A percentile compares a stretch with the other conserved stretches of the same genome.
These are phyloP conservation scores for Cheiracanthium punctorium DNA, from an alignment of 2,888 invertebrate species.

Conservation along the genomic window DNA sequence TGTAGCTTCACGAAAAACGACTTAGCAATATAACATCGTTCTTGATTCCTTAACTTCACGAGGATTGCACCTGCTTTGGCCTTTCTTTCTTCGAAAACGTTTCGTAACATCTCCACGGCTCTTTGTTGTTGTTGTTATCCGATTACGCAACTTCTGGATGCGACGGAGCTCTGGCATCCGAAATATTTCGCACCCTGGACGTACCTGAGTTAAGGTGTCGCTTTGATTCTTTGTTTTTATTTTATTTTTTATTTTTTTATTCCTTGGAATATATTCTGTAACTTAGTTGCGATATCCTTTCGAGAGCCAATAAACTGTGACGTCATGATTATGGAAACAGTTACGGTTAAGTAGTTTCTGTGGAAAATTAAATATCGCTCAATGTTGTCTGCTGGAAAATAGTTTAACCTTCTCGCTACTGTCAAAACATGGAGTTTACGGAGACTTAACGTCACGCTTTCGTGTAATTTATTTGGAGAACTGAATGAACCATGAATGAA, in stretches of 20 bases:
- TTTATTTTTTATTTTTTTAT: no score
- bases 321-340: background rate
- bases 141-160: slow-evolving; percentile 48
- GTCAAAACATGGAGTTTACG: background rate
- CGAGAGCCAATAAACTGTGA: slow-evolving; percentile 2
- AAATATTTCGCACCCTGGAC: background rate
- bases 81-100: slow-evolving; percentile 33
- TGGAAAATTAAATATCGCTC: background rate
- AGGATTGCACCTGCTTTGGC: slow-evolving; percentile 58
- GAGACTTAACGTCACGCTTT: background rate
- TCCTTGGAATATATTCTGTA: no score
- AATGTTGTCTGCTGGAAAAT: background rate
- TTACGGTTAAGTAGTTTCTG: background rate
- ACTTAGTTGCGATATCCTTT: background rate
- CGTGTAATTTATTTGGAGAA: no score
- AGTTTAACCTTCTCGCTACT: no score
- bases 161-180: background rate
- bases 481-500: no score
- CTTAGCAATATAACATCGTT: slow-evolving; percentile 20
- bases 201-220: background rate
- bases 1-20: slow-evolving; percentile 52
- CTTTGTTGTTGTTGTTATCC: slow-evolving; percentile 28
- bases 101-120: slow-evolving; percentile 47
- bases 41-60: background rate
- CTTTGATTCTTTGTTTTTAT: background rate